Evolutionary conservation across 2,888 invertebrate species (phyloP).

Genomic region (Drosophila nr. perissopoda): DNA sequence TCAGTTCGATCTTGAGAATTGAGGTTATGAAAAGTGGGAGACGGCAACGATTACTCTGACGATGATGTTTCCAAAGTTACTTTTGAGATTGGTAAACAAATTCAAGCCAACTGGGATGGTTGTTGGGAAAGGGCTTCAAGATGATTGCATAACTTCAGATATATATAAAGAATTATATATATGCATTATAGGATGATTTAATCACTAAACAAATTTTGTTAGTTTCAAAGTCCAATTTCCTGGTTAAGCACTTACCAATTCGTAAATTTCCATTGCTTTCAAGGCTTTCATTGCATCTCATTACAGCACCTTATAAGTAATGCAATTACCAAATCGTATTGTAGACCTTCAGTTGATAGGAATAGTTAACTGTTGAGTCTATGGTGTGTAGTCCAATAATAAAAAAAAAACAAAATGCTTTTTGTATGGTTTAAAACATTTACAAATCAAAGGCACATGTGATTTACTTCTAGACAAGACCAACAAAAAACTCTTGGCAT

Average conservation of each 20-base stretch:
- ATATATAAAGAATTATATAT: not conserved
- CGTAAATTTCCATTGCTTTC: slow-evolving; percentile 13
- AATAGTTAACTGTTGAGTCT: not conserved
- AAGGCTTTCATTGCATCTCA: slow-evolving; percentile 35
- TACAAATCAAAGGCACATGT: slow-evolving; percentile 37
- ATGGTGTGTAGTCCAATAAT: not conserved
- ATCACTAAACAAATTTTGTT: not conserved
- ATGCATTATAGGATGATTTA: not conserved
- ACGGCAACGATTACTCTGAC: not conserved
- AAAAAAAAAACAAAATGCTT: slow-evolving; percentile 18
- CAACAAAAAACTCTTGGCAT: not conserved
- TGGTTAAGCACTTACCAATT: slow-evolving; percentile 2
- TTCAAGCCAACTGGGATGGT: not conserved
- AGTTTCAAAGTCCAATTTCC: not conserved
- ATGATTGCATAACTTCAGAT: not conserved
- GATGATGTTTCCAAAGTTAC: slow-evolving; percentile 29
- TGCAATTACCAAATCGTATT: slow-evolving; percentile 27
- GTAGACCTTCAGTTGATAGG: slow-evolving; percentile 35
- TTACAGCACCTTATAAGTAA: slow-evolving; percentile 34
- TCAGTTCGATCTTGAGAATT: slow-evolving; percentile 38
- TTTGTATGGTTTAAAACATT: slow-evolving; percentile 34
- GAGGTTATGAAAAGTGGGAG: slow-evolving; percentile 20
- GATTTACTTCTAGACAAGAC: slow-evolving; percentile 34
- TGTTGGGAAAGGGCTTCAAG: not conserved
- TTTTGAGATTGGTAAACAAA: slow-evolving; percentile 15